Base-by-base conservation (phyloP, 53 echinoderm and acorn worm genomes). In the Henricia sp. region DNA sequence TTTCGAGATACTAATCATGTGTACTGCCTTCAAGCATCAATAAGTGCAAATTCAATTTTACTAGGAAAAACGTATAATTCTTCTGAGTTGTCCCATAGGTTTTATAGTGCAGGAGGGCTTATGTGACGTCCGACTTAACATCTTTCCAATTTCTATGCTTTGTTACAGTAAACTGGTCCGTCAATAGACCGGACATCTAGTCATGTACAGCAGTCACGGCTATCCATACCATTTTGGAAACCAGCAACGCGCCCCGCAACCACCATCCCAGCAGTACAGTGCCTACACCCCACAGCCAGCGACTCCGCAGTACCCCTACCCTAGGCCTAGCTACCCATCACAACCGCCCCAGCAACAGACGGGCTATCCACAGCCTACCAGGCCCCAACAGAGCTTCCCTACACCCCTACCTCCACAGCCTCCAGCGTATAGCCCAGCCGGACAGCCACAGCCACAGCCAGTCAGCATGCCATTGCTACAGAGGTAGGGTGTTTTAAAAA, bases 201-300 rank as follows among this genome's bases (percentile, higher is more conserved):
- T n/a, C n/a, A 80, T 80, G 80, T 80, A 62, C 80, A 80, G 63
- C 20, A 80, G 80, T 32, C 80, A 80, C 41, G 33, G 64, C 64
- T 80, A 64, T 57, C 80, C 80, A 30, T 80, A 80, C 63, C 80
- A 80, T 62, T 30, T 80, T 12, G 63, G 48, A 11, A 50, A 40
- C 41, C 41, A 74, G 29, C 69, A 68, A 16, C 84, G 24, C 23
- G 66, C 26, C 8, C 42, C 39, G n/a, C 84, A 72, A 16, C 25
- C 12, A 25, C 57, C 53, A 29, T 43, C 52, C 21, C 44, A 44
- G 33, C 67, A 82, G 37, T 39, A 52, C 37, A 34, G 20, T 33
- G 23, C 60, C 28, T 70, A 44, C 32, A 70, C 57, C 12, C 72
- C 71, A 19, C 24, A 57, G 2, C 62, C 43, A 77, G 58, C 70